A percentile compares a stretch with the other conserved stretches of the same genome.
Evolutionary conservation across 2,797 vertebrate species (phyloP).

Genomic region (Takifugu rubripes): DNA sequence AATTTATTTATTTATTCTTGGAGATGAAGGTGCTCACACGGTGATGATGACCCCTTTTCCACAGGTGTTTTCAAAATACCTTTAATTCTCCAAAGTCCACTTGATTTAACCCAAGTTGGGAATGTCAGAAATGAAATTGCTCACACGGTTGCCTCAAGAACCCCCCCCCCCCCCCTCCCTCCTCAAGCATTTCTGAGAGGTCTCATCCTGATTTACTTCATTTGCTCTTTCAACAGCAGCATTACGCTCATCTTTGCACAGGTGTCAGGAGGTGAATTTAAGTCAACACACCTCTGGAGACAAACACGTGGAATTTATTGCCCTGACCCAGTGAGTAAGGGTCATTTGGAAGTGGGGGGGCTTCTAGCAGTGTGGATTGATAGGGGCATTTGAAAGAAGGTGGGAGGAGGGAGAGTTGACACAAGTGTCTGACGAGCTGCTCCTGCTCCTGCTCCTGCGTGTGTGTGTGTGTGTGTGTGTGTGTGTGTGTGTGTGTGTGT

Average conservation of each 20-base stretch:
- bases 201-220: conserved; percentile 13
- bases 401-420: conserved; percentile 47
- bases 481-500: too few relatives aligned
- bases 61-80: conserved; percentile 18
- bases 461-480: too few relatives aligned
- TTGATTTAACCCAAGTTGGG: conserved; percentile 27
- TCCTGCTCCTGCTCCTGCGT: background rate
- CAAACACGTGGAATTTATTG: conserved; percentile 61
- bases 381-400: conserved; percentile 19
- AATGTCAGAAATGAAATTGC: conserved; percentile 35
- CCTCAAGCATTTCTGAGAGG: conserved; percentile 3
- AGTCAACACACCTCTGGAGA: conserved; percentile 51
- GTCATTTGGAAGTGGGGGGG: conserved; percentile 35
- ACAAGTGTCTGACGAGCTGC: conserved; percentile 42
- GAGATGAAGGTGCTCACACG: conserved; percentile 2
- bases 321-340: conserved; percentile 55
- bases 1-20: too few relatives aligned
- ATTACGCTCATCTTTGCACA: conserved; percentile 56
- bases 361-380: conserved; percentile 19
- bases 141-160: conserved; percentile 16
- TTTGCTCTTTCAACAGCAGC: conserved; percentile 38
- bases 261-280: conserved; percentile 55
- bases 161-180: background rate
- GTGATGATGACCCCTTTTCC: conserved; percentile 30
- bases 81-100: conserved; percentile 21